Conservation (phyloP, 2,888 invertebrate genomes). For the Ariolimax columbianus region DNA sequence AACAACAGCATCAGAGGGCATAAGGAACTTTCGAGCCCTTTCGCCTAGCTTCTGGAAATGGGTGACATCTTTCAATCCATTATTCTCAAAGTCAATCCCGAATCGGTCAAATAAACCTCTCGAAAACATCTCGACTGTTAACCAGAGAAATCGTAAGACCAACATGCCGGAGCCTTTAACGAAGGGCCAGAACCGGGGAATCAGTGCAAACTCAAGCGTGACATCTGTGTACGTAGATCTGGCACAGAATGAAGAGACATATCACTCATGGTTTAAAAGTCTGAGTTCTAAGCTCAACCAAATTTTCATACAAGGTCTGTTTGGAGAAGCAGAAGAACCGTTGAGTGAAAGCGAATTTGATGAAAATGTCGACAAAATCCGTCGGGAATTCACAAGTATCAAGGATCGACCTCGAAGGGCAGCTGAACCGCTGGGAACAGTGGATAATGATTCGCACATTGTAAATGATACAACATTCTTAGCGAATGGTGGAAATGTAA, state of each 20-base stretch:
- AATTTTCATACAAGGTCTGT: neutral
- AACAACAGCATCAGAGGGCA: neutral
- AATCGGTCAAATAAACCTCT: neutral
- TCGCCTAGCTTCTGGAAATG: slow-evolving; percentile 31
- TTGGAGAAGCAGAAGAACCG: neutral
- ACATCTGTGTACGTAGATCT: neutral
- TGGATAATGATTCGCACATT: neutral
- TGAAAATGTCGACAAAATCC: neutral
- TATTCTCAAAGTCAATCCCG: neutral
- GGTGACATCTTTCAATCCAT: slow-evolving; percentile 5
- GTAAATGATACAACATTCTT: neutral
- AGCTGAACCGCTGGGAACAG: no score
- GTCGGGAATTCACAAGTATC: neutral
- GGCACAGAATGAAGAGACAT: neutral
- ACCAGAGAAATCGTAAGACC: neutral
- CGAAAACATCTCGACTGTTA: neutral
- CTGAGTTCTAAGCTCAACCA: neutral
- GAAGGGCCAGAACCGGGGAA: neutral
- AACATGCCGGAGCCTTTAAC: neutral
- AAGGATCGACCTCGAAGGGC: neutral
- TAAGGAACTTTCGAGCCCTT: neutral
- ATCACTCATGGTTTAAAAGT: neutral
- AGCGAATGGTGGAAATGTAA: no score
- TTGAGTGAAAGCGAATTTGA: neutral
- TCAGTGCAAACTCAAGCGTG: neutral